phyloP scores from a whole-genome alignment of 2,888 invertebrate genomes.

The Dolomedes plantarius region DNA sequence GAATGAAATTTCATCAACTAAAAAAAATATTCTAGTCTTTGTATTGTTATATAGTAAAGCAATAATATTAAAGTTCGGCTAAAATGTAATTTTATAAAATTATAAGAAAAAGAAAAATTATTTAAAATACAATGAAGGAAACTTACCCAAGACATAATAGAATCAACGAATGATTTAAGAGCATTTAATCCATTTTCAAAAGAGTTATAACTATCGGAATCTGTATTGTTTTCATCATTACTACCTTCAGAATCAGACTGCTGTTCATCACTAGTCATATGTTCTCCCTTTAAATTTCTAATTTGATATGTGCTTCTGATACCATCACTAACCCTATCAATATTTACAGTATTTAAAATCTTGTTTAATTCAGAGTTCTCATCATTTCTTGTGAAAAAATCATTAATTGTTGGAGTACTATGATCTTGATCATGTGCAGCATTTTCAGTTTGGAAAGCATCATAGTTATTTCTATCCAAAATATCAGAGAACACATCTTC shows the following conservation, averaged over 20 bases:
- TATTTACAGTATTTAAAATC: background rate
- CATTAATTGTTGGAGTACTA: background rate
- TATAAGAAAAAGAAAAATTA: no score
- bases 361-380: background rate
- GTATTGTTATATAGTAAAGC: no score
- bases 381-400: background rate
- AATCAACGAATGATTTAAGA: conserved; percentile 39
- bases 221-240: background rate
- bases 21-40: no score
- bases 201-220: background rate
- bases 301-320: background rate
- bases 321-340: background rate
- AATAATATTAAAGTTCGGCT: no score
- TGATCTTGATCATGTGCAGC: background rate
- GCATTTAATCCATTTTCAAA: conserved; percentile 42
- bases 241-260: background rate
- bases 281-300: background rate
- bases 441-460: background rate
- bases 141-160: conserved; percentile 45
- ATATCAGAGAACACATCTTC: background rate
- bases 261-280: background rate
- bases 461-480: background rate
- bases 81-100: no score
- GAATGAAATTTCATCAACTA: no score
- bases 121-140: background rate